Percentiles rank a stretch among this genome's conserved stretches.
Evolutionary conservation across 92 coral and sea anemone genomes (phyloP).

Genomic region (Zoanthus sociatus): DNA sequence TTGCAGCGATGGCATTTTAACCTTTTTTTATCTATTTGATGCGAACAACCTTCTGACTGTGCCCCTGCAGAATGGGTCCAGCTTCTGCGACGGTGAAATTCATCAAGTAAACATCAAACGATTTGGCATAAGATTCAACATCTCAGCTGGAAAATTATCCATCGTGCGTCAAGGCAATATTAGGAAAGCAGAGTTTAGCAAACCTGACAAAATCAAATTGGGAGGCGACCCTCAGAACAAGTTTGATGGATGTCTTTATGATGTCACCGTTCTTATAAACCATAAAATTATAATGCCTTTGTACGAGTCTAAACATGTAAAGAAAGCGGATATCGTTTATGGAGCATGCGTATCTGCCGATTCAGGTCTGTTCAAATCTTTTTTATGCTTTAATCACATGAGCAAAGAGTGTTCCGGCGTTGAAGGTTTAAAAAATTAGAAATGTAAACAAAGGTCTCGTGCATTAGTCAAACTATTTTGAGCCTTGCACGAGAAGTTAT

Average conservation of each 20-base stretch:
- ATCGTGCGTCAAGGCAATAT: background rate
- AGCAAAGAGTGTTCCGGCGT: too few relatives aligned
- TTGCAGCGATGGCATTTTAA: conserved; percentile 17
- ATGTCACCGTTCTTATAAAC: conserved; percentile 32
- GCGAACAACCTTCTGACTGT: conserved; percentile 19
- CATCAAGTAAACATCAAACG: conserved; percentile 27
- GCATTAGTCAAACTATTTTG: too few relatives aligned
- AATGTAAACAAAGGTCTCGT: too few relatives aligned
- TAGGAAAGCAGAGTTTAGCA: conserved; percentile 23
- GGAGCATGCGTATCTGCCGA: conserved; percentile 30
- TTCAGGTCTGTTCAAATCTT: conserved; percentile 27
- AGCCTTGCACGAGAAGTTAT: too few relatives aligned
- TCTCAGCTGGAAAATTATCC: background rate
- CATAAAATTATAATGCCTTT: conserved; percentile 1
- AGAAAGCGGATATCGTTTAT: conserved; percentile 28
- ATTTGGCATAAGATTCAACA: conserved; percentile 1
- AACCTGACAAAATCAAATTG: conserved; percentile 38
- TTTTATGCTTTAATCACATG: background rate
- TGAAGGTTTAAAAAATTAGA: too few relatives aligned
- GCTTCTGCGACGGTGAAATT: conserved; percentile 21
- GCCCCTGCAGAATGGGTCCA: background rate
- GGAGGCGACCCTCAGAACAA: conserved; percentile 26
- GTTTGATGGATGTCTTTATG: conserved; percentile 39
- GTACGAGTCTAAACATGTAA: conserved; percentile 3
- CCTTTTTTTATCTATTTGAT: conserved; percentile 9